Evolutionary conservation across 1,140 invertebrate species (phyloP), one percentile per base, ranked within the genome.

Genomic region (Ceratosolen fusciceps): DNA sequence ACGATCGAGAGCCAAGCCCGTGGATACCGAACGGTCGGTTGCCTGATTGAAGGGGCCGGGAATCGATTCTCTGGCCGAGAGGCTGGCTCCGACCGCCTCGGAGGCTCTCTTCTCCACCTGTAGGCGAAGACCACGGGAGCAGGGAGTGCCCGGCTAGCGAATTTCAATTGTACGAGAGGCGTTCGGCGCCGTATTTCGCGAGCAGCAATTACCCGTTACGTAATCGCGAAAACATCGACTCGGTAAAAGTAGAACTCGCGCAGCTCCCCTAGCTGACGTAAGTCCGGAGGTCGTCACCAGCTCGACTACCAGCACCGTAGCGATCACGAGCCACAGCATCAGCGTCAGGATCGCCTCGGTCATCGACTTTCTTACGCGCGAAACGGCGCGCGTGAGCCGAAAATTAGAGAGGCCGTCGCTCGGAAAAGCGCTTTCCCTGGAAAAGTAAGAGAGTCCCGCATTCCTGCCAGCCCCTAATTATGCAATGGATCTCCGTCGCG

Each of bases 301-400:
- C 19, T 12, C n/a, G 26, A n/a, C n/a, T n/a, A n/a, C n/a, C n/a
- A n/a, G n/a, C n/a, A n/a, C n/a, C n/a, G n/a, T n/a, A n/a, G n/a
- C n/a, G n/a, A n/a, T n/a, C n/a, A n/a, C n/a, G n/a, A n/a, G n/a
- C n/a, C n/a, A n/a, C n/a, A n/a, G n/a, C n/a, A n/a, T n/a, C n/a
- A n/a, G n/a, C n/a, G n/a, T n/a, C n/a, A n/a, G n/a, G n/a, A n/a
- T n/a, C n/a, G n/a, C n/a, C n/a, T n/a, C 8, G 43, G 43, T 9
- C 43, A 47, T 43, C 72, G 37, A 74, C 56, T 74, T 74, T 74
- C 72, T 74, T 56, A 47, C 72, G 72, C 7, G 34, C 58, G 14
- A 74, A 58, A 21, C 12, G 2, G 9, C 49, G 26, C 70, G 4
- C 9, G 56, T 34, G 56, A 72, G 21, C 8, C 2, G 9, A 21